A percentile compares a stretch with the other conserved stretches of the same genome.
phyloP scores from a whole-genome alignment of 2,888 invertebrate species.

The Euplexia lucipara region DNA sequence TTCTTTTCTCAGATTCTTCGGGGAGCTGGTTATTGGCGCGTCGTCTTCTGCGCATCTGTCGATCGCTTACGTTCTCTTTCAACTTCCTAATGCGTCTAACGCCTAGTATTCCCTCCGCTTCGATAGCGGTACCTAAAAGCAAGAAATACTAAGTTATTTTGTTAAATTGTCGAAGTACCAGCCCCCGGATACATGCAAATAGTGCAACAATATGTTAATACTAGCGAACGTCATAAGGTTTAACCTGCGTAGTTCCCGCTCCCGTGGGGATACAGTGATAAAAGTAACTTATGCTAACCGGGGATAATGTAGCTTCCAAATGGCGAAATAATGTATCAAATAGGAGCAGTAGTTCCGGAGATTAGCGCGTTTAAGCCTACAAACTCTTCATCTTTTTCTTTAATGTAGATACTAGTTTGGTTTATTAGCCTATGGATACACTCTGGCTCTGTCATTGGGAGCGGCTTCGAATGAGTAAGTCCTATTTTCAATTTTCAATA shows the following conservation, averaged over 20 bases:
- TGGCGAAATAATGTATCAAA: neutral
- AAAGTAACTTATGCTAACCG: too few species aligned
- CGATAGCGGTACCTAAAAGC: slow-evolving; percentile 86
- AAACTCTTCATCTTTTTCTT: too few species aligned
- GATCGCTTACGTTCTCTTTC: slow-evolving; percentile 84
- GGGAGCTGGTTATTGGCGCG: slow-evolving; percentile 86
- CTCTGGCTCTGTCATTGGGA: too few species aligned
- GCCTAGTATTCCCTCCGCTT: slow-evolving; percentile 70
- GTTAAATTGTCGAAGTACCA: slow-evolving; percentile 31
- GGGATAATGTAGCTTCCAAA: too few species aligned
- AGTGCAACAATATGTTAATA: slow-evolving; percentile 2
- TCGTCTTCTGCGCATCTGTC: slow-evolving; percentile 85
- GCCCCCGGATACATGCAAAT: slow-evolving; percentile 42
- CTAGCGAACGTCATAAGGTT: neutral
- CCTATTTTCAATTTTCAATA: too few species aligned
- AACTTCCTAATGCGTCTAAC: slow-evolving; percentile 81
- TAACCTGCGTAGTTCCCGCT: too few species aligned
- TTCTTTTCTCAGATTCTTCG: slow-evolving; percentile 84
- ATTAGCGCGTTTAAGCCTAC: too few species aligned
- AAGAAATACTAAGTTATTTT: slow-evolving; percentile 71
- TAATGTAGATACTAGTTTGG: too few species aligned
- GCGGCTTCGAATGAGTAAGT: too few species aligned
- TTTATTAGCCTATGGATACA: too few species aligned
- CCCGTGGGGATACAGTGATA: too few species aligned
- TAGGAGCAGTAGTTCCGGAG: too few species aligned